A percentile compares a stretch with the other conserved stretches of the same genome.
Conservation (phyloP, 1,140 invertebrate species). For the Ceratina calcarata region DNA sequence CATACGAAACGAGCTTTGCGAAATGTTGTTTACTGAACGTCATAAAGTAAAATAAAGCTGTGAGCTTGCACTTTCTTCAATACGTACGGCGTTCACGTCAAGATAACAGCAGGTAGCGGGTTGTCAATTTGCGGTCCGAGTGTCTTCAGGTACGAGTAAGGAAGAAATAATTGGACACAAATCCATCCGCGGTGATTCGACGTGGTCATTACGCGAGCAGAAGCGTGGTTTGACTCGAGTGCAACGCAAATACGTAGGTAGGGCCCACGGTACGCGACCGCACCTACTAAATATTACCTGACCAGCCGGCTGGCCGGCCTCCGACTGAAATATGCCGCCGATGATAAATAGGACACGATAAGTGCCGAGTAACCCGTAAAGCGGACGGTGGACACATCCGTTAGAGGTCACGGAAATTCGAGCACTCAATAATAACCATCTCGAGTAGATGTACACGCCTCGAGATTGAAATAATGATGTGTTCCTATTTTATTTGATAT, state of each 20-base stretch:
- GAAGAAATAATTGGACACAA: constrained; percentile 71
- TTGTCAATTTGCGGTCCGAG: constrained; percentile 26
- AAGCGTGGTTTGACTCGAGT: constrained; percentile 57
- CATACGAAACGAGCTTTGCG: too few relatives aligned
- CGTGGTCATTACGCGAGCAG: constrained; percentile 63
- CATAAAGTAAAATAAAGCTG: too few relatives aligned
- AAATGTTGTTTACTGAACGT: too few relatives aligned
- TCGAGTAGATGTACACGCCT: not conserved
- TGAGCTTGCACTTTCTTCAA: too few relatives aligned
- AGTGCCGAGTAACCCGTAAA: constrained; percentile 51
- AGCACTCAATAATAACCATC: constrained; percentile 18
- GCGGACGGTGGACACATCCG: constrained; percentile 39
- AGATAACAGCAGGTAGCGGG: not conserved
- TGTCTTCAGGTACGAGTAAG: constrained; percentile 16
- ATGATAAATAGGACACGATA: constrained; percentile 63
- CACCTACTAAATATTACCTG: constrained; percentile 60
- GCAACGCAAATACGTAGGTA: constrained; percentile 61
- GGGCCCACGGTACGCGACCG: constrained; percentile 42
- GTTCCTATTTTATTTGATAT: constrained; percentile 18
- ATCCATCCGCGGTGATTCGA: constrained; percentile 58
- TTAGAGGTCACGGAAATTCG: constrained; percentile 42
- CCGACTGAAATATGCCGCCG: constrained; percentile 50
- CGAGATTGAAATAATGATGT: constrained; percentile 18
- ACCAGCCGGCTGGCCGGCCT: constrained; percentile 4
- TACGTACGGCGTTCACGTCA: too few relatives aligned